Evolutionary conservation across 2,797 vertebrate species (phyloP), one percentile per base, ranked within the genome.

Genomic region (Eospalax fontanierii): DNA sequence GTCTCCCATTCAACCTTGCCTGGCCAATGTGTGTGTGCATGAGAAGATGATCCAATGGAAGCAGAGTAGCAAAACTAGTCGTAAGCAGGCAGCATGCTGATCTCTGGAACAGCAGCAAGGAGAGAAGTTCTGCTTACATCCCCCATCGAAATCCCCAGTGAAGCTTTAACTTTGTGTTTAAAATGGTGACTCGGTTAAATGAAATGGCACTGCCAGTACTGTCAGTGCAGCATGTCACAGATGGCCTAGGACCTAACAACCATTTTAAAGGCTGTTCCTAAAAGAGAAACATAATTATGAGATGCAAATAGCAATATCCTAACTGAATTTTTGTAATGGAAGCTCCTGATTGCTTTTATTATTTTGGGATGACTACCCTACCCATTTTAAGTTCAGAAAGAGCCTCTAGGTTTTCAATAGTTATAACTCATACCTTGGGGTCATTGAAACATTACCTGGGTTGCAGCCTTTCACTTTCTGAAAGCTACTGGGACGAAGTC

Each of bases 211-310:
- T 6, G 2, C 87, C 79, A 61, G 2, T n/a, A 7, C 50, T 87
- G 46, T 79, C 26, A 16, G 12, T 38, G 65, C 15, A 75, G n/a
- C n/a, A 71, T 9, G 40, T 0, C 9, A 57, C n/a, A 71, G 66
- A n/a, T 88, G 61, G 19, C n/a, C 5, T 24, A 19, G 71, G 71
- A 28, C 35, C 18, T 70, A 21, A 46, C 57, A 7, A 38, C 24
- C 75, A 76, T 78, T 63, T 84, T 92, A 91, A 93, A 61, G 19
- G 30, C 61, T 46, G n/a, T 78, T 91, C 89, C 38, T 82, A 70
- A 89, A 89, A 93, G 40, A 88, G 89, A 75, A 15, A 74, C 22
- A 54, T 54, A 54, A 9, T 54, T 85, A 21, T 65, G 40, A 88
- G 30, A 79, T 54, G 10, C 43, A 87, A 86, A 75, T 89, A 75